A percentile compares a stretch with the other conserved stretches of the same genome.
Evolutionary conservation across 2,888 invertebrate genomes (phyloP).

Genomic region (Synergus laeviventris): DNA sequence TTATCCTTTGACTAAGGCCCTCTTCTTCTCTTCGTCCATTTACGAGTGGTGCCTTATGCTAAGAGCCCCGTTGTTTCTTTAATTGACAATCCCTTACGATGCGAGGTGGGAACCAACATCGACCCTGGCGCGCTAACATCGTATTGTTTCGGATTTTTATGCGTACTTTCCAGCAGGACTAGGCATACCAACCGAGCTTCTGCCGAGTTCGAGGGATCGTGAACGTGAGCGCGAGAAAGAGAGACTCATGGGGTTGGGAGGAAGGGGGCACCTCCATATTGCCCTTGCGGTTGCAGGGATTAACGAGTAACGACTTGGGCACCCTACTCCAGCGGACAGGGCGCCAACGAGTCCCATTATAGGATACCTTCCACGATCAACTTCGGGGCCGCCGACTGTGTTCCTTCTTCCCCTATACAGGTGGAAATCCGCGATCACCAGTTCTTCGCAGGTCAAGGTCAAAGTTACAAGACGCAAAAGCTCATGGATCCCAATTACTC

Average conservation of each 20-base stretch:
- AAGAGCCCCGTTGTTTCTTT: conserved; percentile 71
- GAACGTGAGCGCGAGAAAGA: conserved; percentile 9
- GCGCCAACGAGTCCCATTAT: conserved; percentile 68
- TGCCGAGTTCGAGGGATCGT: neutral
- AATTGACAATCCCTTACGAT: conserved; percentile 72
- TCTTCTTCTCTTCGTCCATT: conserved; percentile 46
- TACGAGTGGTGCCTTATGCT: conserved; percentile 66
- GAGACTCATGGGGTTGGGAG: neutral
- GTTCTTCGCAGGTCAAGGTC: conserved; percentile 22
- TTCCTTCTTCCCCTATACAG: conserved; percentile 16
- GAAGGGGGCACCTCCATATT: conserved; percentile 29
- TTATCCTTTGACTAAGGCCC: conserved; percentile 43
- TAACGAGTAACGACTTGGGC: conserved; percentile 64
- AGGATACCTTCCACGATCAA: conserved; percentile 44
- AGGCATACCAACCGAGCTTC: conserved; percentile 24
- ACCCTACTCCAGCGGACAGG: conserved; percentile 57
- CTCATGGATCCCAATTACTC: conserved; percentile 25
- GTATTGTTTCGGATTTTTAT: conserved; percentile 74
- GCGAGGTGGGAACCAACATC: conserved; percentile 74
- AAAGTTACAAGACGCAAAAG: conserved; percentile 27
- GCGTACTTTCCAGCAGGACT: conserved; percentile 56
- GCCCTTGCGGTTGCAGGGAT: conserved; percentile 55
- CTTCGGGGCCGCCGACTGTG: conserved; percentile 16
- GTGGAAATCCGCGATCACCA: conserved; percentile 32
- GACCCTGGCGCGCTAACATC: conserved; percentile 70